A percentile compares a stretch with the other conserved stretches of the same genome.
Conservation (phyloP, 2,797 vertebrate species). For the Lateolabrax maculatus region DNA sequence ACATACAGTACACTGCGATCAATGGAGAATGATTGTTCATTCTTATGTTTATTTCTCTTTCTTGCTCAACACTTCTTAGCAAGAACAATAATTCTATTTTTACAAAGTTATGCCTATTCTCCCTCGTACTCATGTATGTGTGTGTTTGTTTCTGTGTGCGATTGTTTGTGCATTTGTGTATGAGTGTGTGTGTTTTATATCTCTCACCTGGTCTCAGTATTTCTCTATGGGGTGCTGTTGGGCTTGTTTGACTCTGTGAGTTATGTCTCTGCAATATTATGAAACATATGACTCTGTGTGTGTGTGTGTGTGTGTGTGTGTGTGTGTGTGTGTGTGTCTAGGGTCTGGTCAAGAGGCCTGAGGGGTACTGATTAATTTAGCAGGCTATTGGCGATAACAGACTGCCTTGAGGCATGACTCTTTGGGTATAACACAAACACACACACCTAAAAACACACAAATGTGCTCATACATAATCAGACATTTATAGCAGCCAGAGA, state of each 20-base stretch:
- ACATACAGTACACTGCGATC: background rate
- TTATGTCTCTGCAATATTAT: constrained; percentile 71
- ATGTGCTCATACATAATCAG: constrained; percentile 40
- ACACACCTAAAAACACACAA: constrained; percentile 15
- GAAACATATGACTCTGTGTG: constrained; percentile 48
- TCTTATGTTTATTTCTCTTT: background rate
- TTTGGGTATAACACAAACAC: constrained; percentile 37
- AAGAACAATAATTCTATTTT: background rate
- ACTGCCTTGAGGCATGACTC: constrained; percentile 67
- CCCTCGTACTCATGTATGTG: background rate
- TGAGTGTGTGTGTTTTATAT: constrained; percentile 32
- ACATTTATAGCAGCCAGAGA: constrained; percentile 18
- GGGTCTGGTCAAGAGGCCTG: constrained; percentile 70
- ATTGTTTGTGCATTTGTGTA: constrained; percentile 26
- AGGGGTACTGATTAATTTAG: constrained; percentile 81
- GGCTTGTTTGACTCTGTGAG: constrained; percentile 67
- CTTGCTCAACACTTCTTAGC: background rate
- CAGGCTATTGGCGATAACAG: constrained; percentile 72
- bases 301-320: constrained; percentile 30
- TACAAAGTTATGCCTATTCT: background rate
- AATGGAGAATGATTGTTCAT: constrained; percentile 1
- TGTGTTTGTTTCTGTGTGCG: constrained; percentile 4
- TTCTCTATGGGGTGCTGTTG: constrained; percentile 71
- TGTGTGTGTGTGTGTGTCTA: constrained; percentile 37
- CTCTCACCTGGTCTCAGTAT: constrained; percentile 70